A percentile compares a stretch with the other conserved stretches of the same genome.
Conservation (phyloP, 35 echinoderm and acorn worm genomes). For the Anneissia japonica region DNA sequence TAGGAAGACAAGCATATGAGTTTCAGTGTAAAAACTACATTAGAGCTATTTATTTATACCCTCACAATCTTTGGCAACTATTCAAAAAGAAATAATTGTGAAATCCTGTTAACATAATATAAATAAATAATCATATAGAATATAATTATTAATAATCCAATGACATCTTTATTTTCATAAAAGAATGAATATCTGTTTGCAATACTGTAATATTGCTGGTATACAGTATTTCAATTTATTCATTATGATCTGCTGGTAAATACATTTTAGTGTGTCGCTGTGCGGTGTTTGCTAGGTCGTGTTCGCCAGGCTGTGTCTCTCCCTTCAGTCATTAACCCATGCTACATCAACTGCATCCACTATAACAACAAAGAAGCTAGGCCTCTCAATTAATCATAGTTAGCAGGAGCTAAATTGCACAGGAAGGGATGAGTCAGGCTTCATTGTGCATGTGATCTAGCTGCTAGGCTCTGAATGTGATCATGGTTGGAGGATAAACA, state of each 20-base stretch:
- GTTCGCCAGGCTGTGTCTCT: background rate
- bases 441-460: background rate
- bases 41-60: no score
- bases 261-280: background rate
- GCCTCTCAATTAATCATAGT: background rate
- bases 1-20: no score
- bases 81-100: no score
- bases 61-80: no score
- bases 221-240: background rate
- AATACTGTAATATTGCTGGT: no score
- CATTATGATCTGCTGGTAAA: background rate
- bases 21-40: no score
- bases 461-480: background rate
- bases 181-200: no score
- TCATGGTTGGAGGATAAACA: background rate
- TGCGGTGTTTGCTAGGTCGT: background rate
- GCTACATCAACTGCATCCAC: background rate
- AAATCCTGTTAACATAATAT: no score
- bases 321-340: background rate
- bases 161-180: no score
- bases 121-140: no score
- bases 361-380: background rate
- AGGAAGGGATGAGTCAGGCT: conserved; percentile 1
- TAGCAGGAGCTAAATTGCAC: background rate
- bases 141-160: no score